These are phyloP conservation scores for Meandrina meandrites DNA, from an alignment of 92 coral and sea anemone species.

Conservation along the genomic window DNA sequence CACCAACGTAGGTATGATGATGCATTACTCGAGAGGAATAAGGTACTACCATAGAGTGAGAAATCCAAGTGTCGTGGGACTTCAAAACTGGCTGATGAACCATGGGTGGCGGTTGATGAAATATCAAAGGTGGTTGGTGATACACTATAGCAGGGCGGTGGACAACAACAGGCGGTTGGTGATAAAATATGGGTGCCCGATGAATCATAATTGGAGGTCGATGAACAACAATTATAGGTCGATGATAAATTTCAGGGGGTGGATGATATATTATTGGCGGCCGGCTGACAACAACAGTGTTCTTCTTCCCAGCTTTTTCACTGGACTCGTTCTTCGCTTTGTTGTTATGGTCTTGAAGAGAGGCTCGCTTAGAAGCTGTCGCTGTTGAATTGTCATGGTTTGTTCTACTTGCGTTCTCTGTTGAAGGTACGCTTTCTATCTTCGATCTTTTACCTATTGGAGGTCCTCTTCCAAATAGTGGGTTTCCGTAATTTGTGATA, in stretches of 20 bases:
- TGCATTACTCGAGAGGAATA: slow-evolving; percentile 66
- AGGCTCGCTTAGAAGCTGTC: slow-evolving; percentile 26
- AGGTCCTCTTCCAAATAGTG: slow-evolving; percentile 70
- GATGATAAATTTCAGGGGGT: slow-evolving; percentile 98
- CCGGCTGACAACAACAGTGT: slow-evolving; percentile 85
- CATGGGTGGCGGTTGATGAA: slow-evolving; percentile 98
- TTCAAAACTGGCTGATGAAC: slow-evolving; percentile 91
- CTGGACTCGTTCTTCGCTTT: slow-evolving; percentile 46
- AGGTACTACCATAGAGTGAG: slow-evolving; percentile 69
- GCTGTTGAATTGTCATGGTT: neutral
- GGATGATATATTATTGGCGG: slow-evolving; percentile 99
- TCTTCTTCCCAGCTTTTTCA: slow-evolving; percentile 89
- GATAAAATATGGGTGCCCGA: slow-evolving; percentile 92
- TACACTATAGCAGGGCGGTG: slow-evolving; percentile 99
- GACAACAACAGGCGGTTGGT: slow-evolving; percentile 97
- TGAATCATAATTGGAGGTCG: slow-evolving; percentile 97
- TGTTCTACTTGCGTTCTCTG: slow-evolving; percentile 30
- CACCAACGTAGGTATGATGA: slow-evolving; percentile 74
- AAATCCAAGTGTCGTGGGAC: slow-evolving; percentile 92
- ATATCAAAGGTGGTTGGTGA: slow-evolving; percentile 93
- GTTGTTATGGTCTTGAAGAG: slow-evolving; percentile 8
- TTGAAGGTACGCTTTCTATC: slow-evolving; percentile 45
- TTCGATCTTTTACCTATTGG: slow-evolving; percentile 74
- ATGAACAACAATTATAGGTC: slow-evolving; percentile 96
- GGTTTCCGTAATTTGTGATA: slow-evolving; percentile 86